Evolutionary conservation across 64 coral and sea anemone species (phyloP).

Genomic region (Cladopsammia gracilis): DNA sequence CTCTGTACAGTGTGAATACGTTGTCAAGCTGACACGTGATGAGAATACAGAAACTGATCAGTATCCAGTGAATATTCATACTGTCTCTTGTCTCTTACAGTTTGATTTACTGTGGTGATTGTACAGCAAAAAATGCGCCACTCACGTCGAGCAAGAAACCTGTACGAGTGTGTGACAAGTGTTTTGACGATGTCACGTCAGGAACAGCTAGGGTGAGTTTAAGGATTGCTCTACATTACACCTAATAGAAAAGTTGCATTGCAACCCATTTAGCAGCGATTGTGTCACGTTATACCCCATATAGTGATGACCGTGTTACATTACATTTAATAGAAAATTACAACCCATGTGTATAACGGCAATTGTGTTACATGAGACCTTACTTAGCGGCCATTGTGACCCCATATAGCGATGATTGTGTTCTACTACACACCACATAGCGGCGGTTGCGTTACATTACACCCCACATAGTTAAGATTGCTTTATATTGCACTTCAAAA

Average conservation of each 20-base stretch:
- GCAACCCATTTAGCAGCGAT: not conserved
- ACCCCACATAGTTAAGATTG: not conserved
- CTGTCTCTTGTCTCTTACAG: conserved; percentile 24
- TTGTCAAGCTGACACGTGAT: not conserved
- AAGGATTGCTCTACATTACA: not conserved
- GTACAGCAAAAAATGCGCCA: conserved; percentile 82
- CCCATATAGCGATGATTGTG: too few species aligned
- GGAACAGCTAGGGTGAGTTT: conserved; percentile 85
- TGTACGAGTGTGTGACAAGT: conserved; percentile 88
- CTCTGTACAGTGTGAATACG: not conserved
- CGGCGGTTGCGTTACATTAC: not conserved
- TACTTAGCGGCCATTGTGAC: too few species aligned
- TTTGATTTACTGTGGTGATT: conserved; percentile 92
- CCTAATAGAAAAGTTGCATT: not conserved
- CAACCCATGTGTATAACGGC: too few species aligned
- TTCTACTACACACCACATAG: not conserved
- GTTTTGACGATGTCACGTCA: conserved; percentile 86
- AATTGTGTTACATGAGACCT: too few species aligned
- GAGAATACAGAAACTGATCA: not conserved
- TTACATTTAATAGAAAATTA: not conserved
- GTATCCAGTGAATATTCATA: too few species aligned
- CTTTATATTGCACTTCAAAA: too few species aligned
- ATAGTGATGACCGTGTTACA: not conserved
- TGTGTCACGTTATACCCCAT: not conserved
- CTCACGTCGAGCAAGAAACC: conserved; percentile 93